Base-by-base conservation (phyloP, 2,888 invertebrate genomes). In the Scaptomyza flava region DNA sequence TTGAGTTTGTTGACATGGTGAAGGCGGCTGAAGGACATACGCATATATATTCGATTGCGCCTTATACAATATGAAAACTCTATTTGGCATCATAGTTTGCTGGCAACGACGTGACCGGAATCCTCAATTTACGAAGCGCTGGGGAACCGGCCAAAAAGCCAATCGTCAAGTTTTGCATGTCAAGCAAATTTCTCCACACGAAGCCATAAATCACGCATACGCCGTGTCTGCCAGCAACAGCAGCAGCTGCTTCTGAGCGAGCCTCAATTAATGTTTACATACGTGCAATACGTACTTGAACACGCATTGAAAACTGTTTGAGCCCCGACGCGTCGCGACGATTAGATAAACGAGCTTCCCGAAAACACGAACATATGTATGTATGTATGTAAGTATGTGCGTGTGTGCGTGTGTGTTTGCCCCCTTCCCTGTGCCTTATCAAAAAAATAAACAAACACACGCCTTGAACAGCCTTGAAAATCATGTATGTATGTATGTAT, bases 301-400 rank as follows among this genome's bases (percentile, higher is more conserved):
- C 73, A 77, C 68, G 57, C 65, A 62, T 60, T 47, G 54, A 68
- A 68, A 61, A 68, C 60, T 57, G 60, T 73, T 74, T 74, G 60
- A 8, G 45, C 51, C 17, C 11, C 14, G 8, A 4, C 3, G 6
- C 3, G 1, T 2, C 20, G 2, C 9, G 54, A 17, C 67, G 70
- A 77, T 79, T 79, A 77, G 79, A 70, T 79, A 79, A 68, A 51
- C 62, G 64, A 58, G 66, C 81, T 81, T 68, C 81, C 72, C 79
- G 58, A 52, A 27, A 27, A 48, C 61, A 20, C 33, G 6, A 45
- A 47, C 48, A 51, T 46, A 17, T 47, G 36, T 6, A 5, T 31
- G 23, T 12, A 27, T 20, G 17, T 20, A 17, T 12, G 12, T 9
- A 17, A 11, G 17, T 12, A 17, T 34, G 6, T 34, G 9, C 23